Evolutionary conservation across 2,797 vertebrate species (phyloP), one percentile per base, ranked within the genome.

Genomic region (Acomys russatus): DNA sequence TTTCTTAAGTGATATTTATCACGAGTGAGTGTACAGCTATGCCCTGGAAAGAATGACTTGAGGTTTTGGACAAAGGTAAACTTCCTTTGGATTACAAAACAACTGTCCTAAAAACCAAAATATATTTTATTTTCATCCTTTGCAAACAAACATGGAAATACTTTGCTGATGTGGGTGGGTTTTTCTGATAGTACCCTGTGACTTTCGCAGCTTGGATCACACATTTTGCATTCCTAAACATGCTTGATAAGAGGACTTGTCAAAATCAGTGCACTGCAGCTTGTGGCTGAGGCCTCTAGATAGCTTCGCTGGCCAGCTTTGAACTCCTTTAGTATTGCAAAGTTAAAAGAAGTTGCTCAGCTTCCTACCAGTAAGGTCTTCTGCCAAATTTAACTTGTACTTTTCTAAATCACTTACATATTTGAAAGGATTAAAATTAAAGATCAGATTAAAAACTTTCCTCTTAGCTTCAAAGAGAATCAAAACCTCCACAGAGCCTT

Each of bases 371-470:
- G 97, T 96, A 97, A 97, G 96, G 94, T 98, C 96, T 97, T 97
- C 98, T 98, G 98, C 98, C 98, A 98, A 98, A 98, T 98, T 97
- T 98, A 97, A 95, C 98, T 97, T 97, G 97, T 97, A 97, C 88
- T 68, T 0, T 96, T 98, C 96, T 98, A 98, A 98, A 98, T 98
- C 98, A 98, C 97, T 98, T 98, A 98, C 98, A 98, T 98, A 98
- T 98, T 98, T 98, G 98, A 98, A 98, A 98, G 98, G 98, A 98
- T 98, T 99, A 98, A 98, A 98, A 98, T 98, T 98, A 98, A 98
- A 98, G 97, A 98, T 97, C 97, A 98, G 98, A 98, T 99, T 98
- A 98, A 98, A 98, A 98, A 98, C 97, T 98, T 98, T 98, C 94
- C 97, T 98, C 93, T 97, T 97, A 96, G 97, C 98, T 98, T 99